Conservation (phyloP, 2,888 invertebrate genomes). For the Antitype chi region DNA sequence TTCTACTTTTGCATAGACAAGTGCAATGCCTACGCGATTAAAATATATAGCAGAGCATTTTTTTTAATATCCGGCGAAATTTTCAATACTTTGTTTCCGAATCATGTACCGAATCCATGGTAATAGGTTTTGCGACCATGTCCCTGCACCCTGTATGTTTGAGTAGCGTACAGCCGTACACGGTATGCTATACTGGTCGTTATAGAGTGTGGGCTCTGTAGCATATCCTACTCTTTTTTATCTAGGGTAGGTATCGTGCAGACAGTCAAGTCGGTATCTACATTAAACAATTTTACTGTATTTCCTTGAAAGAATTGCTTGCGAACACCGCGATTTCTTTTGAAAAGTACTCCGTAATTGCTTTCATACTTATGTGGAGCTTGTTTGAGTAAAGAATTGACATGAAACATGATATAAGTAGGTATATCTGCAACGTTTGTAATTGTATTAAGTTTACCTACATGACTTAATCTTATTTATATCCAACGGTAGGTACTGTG, state of each 20-base stretch:
- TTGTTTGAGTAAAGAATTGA: background rate
- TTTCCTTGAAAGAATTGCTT: constrained; percentile 1
- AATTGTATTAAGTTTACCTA: background rate
- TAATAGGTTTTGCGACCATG: too few species aligned
- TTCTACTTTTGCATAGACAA: too few species aligned
- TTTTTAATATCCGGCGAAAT: too few species aligned
- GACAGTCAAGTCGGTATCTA: background rate
- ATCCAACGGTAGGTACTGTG: too few species aligned
- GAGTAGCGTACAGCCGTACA: background rate
- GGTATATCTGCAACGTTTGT: background rate
- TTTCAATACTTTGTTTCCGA: too few species aligned
- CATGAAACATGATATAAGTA: background rate
- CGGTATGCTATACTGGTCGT: background rate
- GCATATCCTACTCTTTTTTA: background rate
- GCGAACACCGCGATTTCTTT: background rate
- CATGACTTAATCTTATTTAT: background rate
- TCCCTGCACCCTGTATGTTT: background rate
- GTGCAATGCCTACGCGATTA: too few species aligned
- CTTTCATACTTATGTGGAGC: background rate
- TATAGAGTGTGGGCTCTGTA: background rate
- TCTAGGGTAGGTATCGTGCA: background rate
- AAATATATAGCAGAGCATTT: too few species aligned
- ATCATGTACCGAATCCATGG: too few species aligned
- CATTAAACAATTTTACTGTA: background rate
- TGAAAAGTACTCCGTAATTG: constrained; percentile 11